A percentile compares a stretch with the other conserved stretches of the same genome.
Evolutionary conservation across 2,888 invertebrate species (phyloP).

Genomic region (Stenolophus ochropezus): DNA sequence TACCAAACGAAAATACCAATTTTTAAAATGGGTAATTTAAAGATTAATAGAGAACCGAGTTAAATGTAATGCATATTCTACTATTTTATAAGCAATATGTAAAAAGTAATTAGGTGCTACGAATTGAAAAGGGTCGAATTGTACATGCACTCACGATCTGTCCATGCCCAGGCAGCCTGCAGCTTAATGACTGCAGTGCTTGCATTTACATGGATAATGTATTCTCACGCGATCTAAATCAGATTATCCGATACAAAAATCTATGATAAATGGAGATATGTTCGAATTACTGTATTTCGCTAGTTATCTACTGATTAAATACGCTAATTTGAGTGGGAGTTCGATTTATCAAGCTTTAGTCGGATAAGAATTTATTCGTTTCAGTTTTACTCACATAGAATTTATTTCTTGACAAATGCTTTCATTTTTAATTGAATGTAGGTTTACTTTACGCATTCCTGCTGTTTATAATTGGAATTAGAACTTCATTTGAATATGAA

Average conservation of each 20-base stretch:
- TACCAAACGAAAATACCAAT: too few relatives aligned
- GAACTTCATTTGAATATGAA: background rate
- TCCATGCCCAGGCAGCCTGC: background rate
- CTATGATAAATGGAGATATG: slow-evolving; percentile 18
- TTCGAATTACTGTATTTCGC: slow-evolving; percentile 25
- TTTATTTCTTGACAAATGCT: background rate
- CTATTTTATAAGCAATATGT: too few relatives aligned
- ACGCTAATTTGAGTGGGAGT: slow-evolving; percentile 1
- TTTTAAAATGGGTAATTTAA: too few relatives aligned
- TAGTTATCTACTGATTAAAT: slow-evolving; percentile 21
- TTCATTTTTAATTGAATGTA: background rate
- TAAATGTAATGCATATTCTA: too few relatives aligned
- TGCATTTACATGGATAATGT: slow-evolving; percentile 46
- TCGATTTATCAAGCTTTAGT: slow-evolving; percentile 7
- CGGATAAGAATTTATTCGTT: background rate
- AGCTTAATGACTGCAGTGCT: slow-evolving; percentile 27
- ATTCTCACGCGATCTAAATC: slow-evolving; percentile 58
- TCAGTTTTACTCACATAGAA: background rate
- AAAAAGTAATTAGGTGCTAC: too few relatives aligned
- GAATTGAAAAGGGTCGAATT: background rate
- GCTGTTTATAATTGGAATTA: background rate
- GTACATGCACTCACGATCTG: background rate
- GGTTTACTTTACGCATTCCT: background rate
- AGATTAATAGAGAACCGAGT: too few relatives aligned
- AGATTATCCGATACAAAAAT: slow-evolving; percentile 51